These are phyloP conservation scores for Limnephilus lunatus DNA, from an alignment of 2,888 invertebrate species.

Conservation along the genomic window DNA sequence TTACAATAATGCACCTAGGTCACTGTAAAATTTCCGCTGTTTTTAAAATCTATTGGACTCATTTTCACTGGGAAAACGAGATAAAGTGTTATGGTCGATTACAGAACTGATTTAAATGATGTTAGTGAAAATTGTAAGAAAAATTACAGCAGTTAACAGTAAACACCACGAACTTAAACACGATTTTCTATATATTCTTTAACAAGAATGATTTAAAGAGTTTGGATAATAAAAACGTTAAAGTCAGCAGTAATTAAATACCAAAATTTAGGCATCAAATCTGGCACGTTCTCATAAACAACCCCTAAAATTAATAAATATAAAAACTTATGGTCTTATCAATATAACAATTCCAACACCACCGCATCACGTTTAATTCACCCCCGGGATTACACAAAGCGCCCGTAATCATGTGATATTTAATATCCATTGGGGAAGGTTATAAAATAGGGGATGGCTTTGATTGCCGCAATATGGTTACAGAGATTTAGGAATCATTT, in stretches of 20 bases:
- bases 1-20: too few relatives aligned
- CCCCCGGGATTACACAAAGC: slow-evolving; percentile 38
- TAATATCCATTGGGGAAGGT: slow-evolving; percentile 47
- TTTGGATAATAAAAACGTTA: too few relatives aligned
- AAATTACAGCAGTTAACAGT: too few relatives aligned
- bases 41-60: too few relatives aligned
- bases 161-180: too few relatives aligned
- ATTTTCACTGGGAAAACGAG: too few relatives aligned
- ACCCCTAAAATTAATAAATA: slow-evolving; percentile 45
- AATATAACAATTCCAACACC: slow-evolving; percentile 37
- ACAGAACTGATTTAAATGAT: too few relatives aligned
- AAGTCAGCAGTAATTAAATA: too few relatives aligned
- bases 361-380: slow-evolving; percentile 46
- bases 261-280: not conserved
- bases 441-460: slow-evolving; percentile 50
- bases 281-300: slow-evolving; percentile 18
- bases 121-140: too few relatives aligned
- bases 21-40: too few relatives aligned
- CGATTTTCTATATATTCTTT: not conserved
- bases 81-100: too few relatives aligned
- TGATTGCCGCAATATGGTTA: slow-evolving; percentile 65
- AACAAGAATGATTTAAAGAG: not conserved
- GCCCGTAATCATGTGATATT: slow-evolving; percentile 51
- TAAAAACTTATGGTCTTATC: slow-evolving; percentile 38
- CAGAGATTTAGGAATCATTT: slow-evolving; percentile 63